A percentile compares a stretch with the other conserved stretches of the same genome.
These are phyloP conservation scores for Protophormia terraenovae DNA, from an alignment of 2,888 invertebrate species.

Conservation along the genomic window DNA sequence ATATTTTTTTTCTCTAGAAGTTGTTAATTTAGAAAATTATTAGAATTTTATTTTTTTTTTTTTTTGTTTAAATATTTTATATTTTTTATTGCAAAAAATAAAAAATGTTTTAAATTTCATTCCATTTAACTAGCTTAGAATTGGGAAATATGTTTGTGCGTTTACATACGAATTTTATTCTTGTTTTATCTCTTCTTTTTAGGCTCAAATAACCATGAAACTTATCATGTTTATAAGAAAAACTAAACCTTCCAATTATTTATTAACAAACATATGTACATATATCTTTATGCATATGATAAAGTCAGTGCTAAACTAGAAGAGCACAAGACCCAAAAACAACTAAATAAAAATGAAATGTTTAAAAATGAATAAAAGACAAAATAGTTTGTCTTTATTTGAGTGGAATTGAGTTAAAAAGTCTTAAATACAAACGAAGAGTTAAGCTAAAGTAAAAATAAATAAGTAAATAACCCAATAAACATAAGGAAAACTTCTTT, in stretches of 20 bases:
- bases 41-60: neutral
- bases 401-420: neutral
- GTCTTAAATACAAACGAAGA: neutral
- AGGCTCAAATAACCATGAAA: constrained; percentile 45
- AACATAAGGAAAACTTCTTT: neutral
- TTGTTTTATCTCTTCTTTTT: neutral
- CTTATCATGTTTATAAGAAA: constrained; percentile 24
- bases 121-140: neutral
- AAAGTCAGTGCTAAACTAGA: neutral
- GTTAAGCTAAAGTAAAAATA: no score
- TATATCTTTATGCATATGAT: no score
- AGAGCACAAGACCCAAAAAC: neutral
- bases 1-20: neutral
- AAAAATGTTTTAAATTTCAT: neutral
- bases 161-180: neutral
- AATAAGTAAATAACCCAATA: neutral
- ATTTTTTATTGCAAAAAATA: neutral
- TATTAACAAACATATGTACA: constrained; percentile 29
- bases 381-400: no score
- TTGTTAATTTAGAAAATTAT: neutral
- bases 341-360: no score
- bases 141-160: neutral
- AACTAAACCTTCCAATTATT: constrained; percentile 44
- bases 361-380: neutral
- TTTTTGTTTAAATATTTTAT: neutral